A percentile compares a stretch with the other conserved stretches of the same genome.
These are phyloP conservation scores for Coracias cyanogaster DNA, from an alignment of 2,797 vertebrate species.

Conservation along the genomic window DNA sequence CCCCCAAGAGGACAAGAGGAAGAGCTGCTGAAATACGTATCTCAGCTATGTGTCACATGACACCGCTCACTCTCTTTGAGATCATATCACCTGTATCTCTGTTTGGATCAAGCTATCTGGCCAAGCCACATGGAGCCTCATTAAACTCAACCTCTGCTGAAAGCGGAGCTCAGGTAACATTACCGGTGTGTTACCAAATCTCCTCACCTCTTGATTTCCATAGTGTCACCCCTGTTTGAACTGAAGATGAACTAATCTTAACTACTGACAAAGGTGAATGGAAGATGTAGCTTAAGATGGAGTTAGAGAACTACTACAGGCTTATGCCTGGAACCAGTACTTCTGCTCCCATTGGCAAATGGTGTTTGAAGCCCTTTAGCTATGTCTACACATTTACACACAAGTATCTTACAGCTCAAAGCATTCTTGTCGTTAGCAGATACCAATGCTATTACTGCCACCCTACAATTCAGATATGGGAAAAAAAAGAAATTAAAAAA, in stretches of 20 bases:
- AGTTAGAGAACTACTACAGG: background rate
- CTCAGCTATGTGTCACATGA: background rate
- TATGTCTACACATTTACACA: background rate
- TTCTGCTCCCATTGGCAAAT: background rate
- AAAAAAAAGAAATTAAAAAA: background rate
- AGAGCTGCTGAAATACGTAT: background rate
- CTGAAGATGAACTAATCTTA: background rate
- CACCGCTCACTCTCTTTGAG: background rate
- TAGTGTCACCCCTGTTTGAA: background rate
- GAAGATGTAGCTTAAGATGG: background rate
- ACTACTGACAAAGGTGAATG: background rate
- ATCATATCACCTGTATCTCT: background rate
- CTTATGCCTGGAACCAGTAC: background rate
- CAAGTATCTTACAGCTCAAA: background rate
- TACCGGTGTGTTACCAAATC: fast-evolving
- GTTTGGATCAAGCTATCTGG: background rate
- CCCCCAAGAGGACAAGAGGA: background rate
- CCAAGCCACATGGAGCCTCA: background rate
- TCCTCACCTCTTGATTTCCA: background rate
- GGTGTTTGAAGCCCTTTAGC: background rate
- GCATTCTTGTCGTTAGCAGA: background rate
- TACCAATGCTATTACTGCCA: background rate
- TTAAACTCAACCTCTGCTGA: background rate
- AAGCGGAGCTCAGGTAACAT: background rate
- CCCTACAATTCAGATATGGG: background rate